Evolutionary conservation across 2,888 invertebrate genomes (phyloP).

Genomic region (Boloria selene): DNA sequence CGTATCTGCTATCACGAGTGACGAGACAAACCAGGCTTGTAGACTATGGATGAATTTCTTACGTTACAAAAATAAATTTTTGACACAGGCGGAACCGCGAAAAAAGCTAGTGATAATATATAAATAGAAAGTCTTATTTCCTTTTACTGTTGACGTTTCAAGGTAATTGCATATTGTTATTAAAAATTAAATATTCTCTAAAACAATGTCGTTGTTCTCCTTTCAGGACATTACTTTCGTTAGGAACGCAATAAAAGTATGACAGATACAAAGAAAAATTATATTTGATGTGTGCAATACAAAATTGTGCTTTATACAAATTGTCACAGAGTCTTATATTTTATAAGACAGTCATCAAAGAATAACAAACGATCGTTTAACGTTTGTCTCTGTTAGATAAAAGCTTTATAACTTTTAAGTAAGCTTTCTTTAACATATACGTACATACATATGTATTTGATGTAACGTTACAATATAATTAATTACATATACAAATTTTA

Average conservation of each 20-base stretch:
- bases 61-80: no score
- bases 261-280: neutral
- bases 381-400: slow-evolving; percentile 14
- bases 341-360: neutral
- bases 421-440: no score
- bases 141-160: no score
- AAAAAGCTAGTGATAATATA: no score
- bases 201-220: neutral
- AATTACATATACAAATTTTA: neutral
- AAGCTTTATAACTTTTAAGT: slow-evolving; percentile 2
- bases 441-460: neutral
- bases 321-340: neutral
- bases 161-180: neutral
- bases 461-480: neutral
- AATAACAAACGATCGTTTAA: slow-evolving; percentile 15
- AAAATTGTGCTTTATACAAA: neutral
- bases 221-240: neutral
- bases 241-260: neutral
- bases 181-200: neutral
- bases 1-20: no score
- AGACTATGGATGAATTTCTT: no score
- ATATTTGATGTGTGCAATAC: neutral
- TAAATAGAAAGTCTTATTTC: no score
- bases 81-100: no score
- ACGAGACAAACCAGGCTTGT: no score